These are phyloP conservation scores for Odontocerum albicorne DNA, from an alignment of 2,888 invertebrate species.

Conservation along the genomic window DNA sequence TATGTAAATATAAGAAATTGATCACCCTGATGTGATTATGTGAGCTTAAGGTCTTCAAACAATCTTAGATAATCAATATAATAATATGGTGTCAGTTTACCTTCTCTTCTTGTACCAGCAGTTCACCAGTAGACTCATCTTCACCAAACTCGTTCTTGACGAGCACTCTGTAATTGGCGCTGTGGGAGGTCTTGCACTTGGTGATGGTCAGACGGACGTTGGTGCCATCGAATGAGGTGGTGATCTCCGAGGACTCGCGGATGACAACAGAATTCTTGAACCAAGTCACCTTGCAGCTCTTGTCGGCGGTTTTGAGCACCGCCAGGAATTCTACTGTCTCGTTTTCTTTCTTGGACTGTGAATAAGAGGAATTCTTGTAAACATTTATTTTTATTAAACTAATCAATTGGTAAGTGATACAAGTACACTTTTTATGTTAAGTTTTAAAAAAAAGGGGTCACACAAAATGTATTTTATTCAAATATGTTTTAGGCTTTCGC, in stretches of 20 bases:
- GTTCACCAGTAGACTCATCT: conserved; percentile 82
- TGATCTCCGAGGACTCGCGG: conserved; percentile 74
- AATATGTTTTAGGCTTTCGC: too few species aligned
- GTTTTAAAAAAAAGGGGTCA: too few species aligned
- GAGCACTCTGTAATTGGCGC: conserved; percentile 81
- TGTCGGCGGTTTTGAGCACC: conserved; percentile 73
- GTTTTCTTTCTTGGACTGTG: conserved; percentile 52
- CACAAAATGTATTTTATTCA: too few species aligned
- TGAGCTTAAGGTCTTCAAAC: too few species aligned
- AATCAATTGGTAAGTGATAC: too few species aligned
- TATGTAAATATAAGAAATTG: too few species aligned
- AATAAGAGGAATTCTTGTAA: background rate
- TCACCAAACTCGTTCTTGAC: conserved; percentile 91
- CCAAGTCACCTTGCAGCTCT: conserved; percentile 82
- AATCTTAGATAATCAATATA: too few species aligned
- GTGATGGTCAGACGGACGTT: conserved; percentile 78
- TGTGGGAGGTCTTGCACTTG: conserved; percentile 73
- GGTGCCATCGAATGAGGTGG: conserved; percentile 81
- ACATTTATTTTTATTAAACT: too few species aligned
- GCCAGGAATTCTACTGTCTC: conserved; percentile 79
- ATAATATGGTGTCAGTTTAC: too few species aligned
- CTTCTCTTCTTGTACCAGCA: conserved; percentile 73
- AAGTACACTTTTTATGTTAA: too few species aligned
- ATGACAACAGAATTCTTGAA: conserved; percentile 80
- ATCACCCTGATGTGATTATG: too few species aligned